Evolutionary conservation across 2,113 vertebrate species (phyloP).

Genomic region (Spermophilus dauricus): DNA sequence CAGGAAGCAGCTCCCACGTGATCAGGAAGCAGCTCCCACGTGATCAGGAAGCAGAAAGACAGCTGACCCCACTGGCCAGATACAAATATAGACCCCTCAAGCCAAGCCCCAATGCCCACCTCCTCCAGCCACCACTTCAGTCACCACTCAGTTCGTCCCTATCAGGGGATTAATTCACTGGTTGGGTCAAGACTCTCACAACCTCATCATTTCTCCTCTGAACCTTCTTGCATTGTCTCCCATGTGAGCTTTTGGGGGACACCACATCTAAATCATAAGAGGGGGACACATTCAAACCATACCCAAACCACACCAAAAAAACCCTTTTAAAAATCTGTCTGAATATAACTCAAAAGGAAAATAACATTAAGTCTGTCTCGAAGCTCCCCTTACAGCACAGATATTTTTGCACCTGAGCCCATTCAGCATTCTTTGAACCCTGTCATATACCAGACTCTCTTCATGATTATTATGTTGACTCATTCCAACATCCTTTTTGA

Average conservation of each 20-base stretch:
- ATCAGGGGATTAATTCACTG: too few species aligned
- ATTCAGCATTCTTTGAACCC: neutral
- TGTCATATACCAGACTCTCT: neutral
- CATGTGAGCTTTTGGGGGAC: neutral
- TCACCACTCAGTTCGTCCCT: too few species aligned
- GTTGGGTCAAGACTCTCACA: too few species aligned
- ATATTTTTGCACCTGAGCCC: neutral
- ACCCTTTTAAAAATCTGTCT: neutral
- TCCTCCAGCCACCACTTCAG: too few species aligned
- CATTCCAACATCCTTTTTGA: slow-evolving; percentile 15
- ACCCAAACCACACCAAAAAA: neutral
- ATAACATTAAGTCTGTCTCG: neutral
- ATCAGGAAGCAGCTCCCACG: too few species aligned
- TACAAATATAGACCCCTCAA: too few species aligned
- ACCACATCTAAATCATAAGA: neutral
- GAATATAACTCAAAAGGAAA: slow-evolving; percentile 29
- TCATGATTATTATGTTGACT: neutral
- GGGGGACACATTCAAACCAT: neutral
- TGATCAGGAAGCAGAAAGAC: too few species aligned
- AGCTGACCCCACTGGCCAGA: too few species aligned
- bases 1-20: too few species aligned
- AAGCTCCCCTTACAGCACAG: neutral
- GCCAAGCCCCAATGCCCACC: too few species aligned
- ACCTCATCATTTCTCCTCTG: too few species aligned
- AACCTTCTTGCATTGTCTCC: too few species aligned